Evolutionary conservation across 2,888 invertebrate species (phyloP), one percentile per base, ranked within the genome.

Genomic region (Acrobeloides nanus): DNA sequence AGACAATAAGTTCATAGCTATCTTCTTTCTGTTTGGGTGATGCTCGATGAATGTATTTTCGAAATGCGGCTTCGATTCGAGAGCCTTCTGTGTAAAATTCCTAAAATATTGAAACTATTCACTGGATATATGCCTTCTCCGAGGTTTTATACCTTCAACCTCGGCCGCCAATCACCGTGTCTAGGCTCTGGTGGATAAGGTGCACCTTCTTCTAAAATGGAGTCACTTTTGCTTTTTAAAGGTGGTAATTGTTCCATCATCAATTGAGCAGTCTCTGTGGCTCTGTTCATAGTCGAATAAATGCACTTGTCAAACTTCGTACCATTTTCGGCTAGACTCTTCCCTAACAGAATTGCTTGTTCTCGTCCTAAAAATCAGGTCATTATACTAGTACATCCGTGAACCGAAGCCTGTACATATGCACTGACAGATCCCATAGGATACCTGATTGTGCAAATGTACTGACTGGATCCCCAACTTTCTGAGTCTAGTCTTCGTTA

Each of bases 101-200:
- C 71, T 72, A 51, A 59, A 64, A 38, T 23, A 35, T 10, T 12
- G 24, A 35, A 21, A 15, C 32, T 15, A 17, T 31, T 31, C 15
- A 3, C 17, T 17, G 32, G 32, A 17, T n/a, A n/a, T n/a, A n/a
- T n/a, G n/a, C n/a, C n/a, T n/a, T n/a, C n/a, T n/a, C n/a, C n/a
- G n/a, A n/a, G n/a, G n/a, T n/a, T n/a, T n/a, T n/a, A 47, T 78
- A 86, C 87, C 76, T 82, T 80, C 66, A 79, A 77, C 69, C 88
- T 87, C 0, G 90, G 87, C 68, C 81, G 83, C 89, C 90, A 93
- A 68, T 84, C 82, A 0, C 85, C 84, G 0, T 85, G 80, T 0
- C 88, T 86, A 0, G 95, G 95, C 68, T 93, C 92, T 0, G 93
- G 92, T 0, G 87, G 85, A 59, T 89, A 83, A 0, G 95, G 95